Percentiles rank a stretch among this genome's conserved stretches.
These are phyloP conservation scores for Anhinga rufa DNA, from an alignment of 2,113 vertebrate genomes.

Conservation along the genomic window DNA sequence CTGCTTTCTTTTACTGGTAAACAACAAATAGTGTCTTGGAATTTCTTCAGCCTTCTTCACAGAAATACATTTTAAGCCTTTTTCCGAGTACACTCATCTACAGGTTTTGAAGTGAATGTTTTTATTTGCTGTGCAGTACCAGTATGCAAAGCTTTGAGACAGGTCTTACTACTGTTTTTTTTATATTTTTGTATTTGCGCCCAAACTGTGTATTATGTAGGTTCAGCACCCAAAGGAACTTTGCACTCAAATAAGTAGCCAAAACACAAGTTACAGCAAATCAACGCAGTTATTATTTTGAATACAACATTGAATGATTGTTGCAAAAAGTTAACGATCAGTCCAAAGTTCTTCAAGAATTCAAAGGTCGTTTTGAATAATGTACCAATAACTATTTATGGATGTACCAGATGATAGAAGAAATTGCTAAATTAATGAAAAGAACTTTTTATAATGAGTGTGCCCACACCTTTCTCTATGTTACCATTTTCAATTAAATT, in stretches of 20 bases:
- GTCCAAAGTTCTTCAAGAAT: not conserved
- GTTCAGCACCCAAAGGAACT: not conserved
- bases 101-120: not conserved
- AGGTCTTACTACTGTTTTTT: not conserved
- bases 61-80: not conserved
- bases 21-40: not conserved
- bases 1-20: not conserved
- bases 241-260: not conserved
- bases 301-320: not conserved
- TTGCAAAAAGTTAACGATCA: not conserved
- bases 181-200: not conserved
- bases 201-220: not conserved
- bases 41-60: not conserved
- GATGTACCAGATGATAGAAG: not conserved
- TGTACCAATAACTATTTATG: not conserved
- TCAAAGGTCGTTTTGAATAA: not conserved
- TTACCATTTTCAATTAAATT: not conserved
- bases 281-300: not conserved
- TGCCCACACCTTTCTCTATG: not conserved
- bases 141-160: not conserved
- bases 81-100: not conserved
- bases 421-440: not conserved
- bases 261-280: not conserved
- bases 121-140: not conserved
- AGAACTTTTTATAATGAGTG: not conserved